These are phyloP conservation scores for Anniella stebbinsi DNA, from an alignment of 2,797 vertebrate genomes.

Conservation along the genomic window DNA sequence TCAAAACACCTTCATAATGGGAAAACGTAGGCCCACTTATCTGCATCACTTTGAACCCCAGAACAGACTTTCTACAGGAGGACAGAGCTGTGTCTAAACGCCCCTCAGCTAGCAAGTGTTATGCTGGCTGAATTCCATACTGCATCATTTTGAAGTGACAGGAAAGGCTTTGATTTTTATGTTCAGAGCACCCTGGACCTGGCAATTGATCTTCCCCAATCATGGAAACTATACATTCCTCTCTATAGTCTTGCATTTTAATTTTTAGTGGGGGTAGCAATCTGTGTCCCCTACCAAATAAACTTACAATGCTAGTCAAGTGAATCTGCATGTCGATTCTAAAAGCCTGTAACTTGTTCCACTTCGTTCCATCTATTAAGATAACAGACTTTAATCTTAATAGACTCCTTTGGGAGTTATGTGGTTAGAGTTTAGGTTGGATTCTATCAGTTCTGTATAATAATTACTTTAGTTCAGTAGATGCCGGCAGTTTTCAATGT, in stretches of 20 bases:
- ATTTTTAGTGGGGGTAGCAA: background rate
- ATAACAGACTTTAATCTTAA: no score
- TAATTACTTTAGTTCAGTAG: no score
- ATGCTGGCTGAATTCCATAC: background rate
- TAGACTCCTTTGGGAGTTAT: no score
- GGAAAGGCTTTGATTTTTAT: background rate
- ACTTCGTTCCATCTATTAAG: background rate
- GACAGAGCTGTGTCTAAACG: background rate
- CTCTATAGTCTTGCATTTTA: background rate
- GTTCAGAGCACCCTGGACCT: background rate
- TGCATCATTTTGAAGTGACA: background rate
- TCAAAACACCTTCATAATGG: background rate
- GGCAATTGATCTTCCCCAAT: background rate
- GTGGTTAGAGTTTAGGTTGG: no score
- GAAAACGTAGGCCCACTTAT: background rate
- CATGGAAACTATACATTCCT: background rate
- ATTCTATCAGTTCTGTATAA: no score
- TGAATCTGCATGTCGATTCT: background rate
- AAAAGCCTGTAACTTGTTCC: background rate
- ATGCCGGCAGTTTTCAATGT: no score
- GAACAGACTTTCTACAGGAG: background rate
- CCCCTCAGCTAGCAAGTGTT: background rate
- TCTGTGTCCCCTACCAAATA: background rate
- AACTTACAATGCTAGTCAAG: background rate
- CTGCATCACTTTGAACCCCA: background rate